Conservation (phyloP, 2,113 vertebrate species). For the Gyps fulvus region DNA sequence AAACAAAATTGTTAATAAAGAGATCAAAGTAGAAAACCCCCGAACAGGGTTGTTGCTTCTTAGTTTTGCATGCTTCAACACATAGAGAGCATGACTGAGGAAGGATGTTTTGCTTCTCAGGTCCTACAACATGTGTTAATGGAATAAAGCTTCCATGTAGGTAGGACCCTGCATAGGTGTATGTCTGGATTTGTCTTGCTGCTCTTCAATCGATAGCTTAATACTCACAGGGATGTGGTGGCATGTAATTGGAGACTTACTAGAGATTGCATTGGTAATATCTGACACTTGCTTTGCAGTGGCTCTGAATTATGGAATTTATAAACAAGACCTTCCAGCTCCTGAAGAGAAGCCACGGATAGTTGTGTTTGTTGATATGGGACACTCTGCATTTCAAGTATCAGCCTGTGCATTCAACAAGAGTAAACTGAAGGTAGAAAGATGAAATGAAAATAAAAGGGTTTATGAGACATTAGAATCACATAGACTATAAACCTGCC, state of each 20-base stretch:
- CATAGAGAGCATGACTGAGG: no score
- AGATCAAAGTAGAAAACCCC: background rate
- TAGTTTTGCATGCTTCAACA: background rate
- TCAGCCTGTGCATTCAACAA: slow-evolving; percentile 83
- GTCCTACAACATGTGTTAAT: background rate
- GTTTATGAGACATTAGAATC: background rate
- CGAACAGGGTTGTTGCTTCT: background rate
- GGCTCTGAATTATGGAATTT: slow-evolving; percentile 82
- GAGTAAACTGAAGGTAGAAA: slow-evolving; percentile 77
- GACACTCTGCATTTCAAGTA: slow-evolving; percentile 82
- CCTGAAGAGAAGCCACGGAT: slow-evolving; percentile 77
- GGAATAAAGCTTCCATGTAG: background rate
- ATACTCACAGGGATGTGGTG: background rate
- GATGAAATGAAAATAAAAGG: background rate
- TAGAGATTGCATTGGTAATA: background rate
- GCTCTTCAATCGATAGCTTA: background rate
- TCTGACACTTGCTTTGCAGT: slow-evolving; percentile 59
- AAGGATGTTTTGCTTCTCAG: background rate
- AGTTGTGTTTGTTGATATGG: slow-evolving; percentile 83
- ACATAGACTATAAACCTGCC: background rate
- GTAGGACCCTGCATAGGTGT: background rate
- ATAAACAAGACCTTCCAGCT: slow-evolving; percentile 80
- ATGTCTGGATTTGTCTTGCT: background rate
- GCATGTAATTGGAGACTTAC: background rate
- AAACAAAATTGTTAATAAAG: background rate